Evolutionary conservation across 1,140 invertebrate species (phyloP).

Genomic region (Steinernema khuongi): DNA sequence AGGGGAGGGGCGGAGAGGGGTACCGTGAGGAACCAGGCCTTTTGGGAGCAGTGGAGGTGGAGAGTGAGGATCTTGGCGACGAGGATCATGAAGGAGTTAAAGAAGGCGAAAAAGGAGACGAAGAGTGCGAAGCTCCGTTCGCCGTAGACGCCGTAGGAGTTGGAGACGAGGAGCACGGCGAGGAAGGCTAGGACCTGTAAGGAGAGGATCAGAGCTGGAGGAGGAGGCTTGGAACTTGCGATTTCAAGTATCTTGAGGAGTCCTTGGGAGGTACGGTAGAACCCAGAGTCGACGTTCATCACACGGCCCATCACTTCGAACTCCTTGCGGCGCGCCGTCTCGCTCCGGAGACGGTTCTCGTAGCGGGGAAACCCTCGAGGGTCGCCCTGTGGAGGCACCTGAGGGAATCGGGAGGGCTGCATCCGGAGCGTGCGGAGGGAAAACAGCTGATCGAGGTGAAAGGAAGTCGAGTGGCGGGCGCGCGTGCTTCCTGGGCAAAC

Average conservation of each 20-base stretch:
- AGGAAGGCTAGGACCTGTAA: constrained; percentile 26
- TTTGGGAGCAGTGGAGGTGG: constrained; percentile 20
- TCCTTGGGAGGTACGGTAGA: constrained; percentile 32
- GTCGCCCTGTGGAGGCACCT: background rate
- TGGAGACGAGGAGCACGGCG: constrained; percentile 24
- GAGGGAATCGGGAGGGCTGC: background rate
- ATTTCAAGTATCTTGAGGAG: constrained; percentile 36
- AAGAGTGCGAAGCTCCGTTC: constrained; percentile 32
- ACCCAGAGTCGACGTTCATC: constrained; percentile 34
- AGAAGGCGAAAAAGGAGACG: constrained; percentile 23
- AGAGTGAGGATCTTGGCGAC: constrained; percentile 34
- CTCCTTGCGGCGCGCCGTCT: constrained; percentile 4
- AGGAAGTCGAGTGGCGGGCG: background rate
- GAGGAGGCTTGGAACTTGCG: constrained; percentile 17
- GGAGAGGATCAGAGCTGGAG: background rate
- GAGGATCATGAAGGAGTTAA: constrained; percentile 29
- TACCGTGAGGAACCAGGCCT: constrained; percentile 20
- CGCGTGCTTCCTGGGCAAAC: background rate
- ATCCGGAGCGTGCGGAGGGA: background rate
- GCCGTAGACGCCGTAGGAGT: constrained; percentile 30
- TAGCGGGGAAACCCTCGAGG: background rate
- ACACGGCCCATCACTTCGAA: constrained; percentile 33
- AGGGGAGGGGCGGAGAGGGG: background rate
- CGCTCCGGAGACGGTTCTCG: constrained; percentile 2
- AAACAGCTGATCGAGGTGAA: background rate